Evolutionary conservation across 2,888 invertebrate species (phyloP).

Genomic region (Sminthurinus aureus): DNA sequence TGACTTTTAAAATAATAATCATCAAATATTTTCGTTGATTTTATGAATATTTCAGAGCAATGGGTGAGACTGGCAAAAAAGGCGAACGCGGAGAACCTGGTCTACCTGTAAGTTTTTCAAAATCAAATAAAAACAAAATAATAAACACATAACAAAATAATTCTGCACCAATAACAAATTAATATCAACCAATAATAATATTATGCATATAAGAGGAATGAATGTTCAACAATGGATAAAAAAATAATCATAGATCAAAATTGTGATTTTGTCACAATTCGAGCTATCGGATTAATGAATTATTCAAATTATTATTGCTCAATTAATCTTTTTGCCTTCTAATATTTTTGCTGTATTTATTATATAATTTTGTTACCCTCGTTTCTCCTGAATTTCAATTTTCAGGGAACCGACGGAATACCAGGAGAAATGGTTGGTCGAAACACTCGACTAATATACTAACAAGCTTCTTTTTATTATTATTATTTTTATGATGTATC

Average conservation of each 20-base stretch:
- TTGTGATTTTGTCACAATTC: slow-evolving; percentile 5
- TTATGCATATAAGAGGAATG: neutral
- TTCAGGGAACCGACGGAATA: slow-evolving; percentile 92
- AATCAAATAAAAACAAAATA: slow-evolving; percentile 5
- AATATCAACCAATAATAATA: too few relatives aligned
- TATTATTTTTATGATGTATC: slow-evolving; percentile 15
- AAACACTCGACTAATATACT: slow-evolving; percentile 50
- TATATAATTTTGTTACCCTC: too few relatives aligned
- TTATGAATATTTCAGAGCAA: slow-evolving; percentile 70
- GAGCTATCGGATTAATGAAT: too few relatives aligned
- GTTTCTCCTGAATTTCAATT: slow-evolving; percentile 64
- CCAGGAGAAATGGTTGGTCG: slow-evolving; percentile 83
- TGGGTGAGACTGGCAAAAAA: slow-evolving; percentile 90
- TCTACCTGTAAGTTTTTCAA: slow-evolving; percentile 76
- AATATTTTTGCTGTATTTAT: too few relatives aligned
- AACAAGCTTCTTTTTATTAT: slow-evolving; percentile 42
- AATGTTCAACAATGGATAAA: neutral
- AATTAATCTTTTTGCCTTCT: slow-evolving; percentile 35
- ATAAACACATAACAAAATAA: neutral
- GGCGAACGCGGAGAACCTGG: slow-evolving; percentile 89
- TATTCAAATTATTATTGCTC: slow-evolving; percentile 40
- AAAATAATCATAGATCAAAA: neutral
- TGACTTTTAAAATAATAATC: too few relatives aligned
- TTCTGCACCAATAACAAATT: too few relatives aligned
- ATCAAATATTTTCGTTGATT: neutral